phyloP scores from a whole-genome alignment of 2,888 invertebrate species.

The Melipona beecheii region DNA sequence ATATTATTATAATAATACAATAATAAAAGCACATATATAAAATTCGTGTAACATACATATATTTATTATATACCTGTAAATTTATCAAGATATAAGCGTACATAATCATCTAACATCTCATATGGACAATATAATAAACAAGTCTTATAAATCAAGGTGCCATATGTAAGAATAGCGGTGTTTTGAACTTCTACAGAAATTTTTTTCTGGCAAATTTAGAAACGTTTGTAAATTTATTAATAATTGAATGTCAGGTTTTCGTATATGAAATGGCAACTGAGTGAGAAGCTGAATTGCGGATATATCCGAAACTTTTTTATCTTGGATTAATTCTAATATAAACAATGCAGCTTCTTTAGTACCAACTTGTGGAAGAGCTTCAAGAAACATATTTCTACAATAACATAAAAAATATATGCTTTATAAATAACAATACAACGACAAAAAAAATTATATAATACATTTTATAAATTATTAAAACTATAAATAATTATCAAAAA shows the following conservation, averaged over 20 bases:
- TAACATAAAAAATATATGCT: constrained; percentile 18
- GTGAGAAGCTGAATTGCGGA: constrained; percentile 88
- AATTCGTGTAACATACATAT: constrained; percentile 9
- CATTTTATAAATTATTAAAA: background rate
- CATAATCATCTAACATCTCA: constrained; percentile 89
- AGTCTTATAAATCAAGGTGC: constrained; percentile 88
- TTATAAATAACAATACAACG: background rate
- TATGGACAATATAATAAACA: constrained; percentile 85
- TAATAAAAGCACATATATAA: background rate
- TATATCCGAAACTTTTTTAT: constrained; percentile 87
- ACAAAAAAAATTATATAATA: no score
- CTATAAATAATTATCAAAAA: constrained; percentile 3
- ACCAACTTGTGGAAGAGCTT: constrained; percentile 89
- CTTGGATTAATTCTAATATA: constrained; percentile 87
- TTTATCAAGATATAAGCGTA: constrained; percentile 89
- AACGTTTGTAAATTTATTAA: constrained; percentile 86
- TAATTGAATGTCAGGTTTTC: constrained; percentile 85
- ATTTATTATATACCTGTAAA: constrained; percentile 86
- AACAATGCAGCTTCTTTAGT: constrained; percentile 88
- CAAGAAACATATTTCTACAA: constrained; percentile 88
- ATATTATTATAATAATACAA: constrained; percentile 18
- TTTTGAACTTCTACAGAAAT: constrained; percentile 86
- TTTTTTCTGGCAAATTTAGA: constrained; percentile 82
- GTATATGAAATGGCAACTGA: constrained; percentile 89
- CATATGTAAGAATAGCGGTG: constrained; percentile 89